Percentiles rank a stretch among this genome's conserved stretches.
These are phyloP conservation scores for Solea senegalensis DNA, from an alignment of 2,113 vertebrate genomes.

Conservation along the genomic window DNA sequence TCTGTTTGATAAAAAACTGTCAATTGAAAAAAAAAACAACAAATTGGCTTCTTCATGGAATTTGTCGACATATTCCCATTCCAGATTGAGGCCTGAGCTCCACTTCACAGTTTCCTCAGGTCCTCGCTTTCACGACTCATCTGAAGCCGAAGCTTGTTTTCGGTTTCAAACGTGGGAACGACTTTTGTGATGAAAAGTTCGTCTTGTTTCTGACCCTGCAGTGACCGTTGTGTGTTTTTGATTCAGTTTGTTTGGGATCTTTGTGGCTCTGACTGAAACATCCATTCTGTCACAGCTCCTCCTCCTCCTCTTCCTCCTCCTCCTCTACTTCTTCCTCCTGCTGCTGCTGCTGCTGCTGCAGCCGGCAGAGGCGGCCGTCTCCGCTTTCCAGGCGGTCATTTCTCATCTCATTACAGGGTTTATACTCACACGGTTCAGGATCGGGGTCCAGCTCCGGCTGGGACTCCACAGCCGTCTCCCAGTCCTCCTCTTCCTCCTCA, in stretches of 20 bases:
- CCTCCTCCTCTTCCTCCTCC: background rate
- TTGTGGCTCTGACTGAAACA: background rate
- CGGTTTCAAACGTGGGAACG: background rate
- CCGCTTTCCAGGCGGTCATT: background rate
- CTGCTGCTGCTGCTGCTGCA: background rate
- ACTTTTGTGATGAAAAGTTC: background rate
- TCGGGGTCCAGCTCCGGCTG: conserved; percentile 50
- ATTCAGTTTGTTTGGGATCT: background rate
- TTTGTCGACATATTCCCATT: background rate
- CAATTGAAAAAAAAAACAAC: background rate
- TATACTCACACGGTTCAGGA: background rate
- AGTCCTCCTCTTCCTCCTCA: conserved; percentile 63
- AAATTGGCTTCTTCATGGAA: no score
- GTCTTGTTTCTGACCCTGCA: conserved; percentile 39
- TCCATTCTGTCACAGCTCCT: background rate
- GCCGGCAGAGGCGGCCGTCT: background rate
- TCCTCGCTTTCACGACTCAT: background rate
- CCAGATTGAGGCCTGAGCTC: background rate
- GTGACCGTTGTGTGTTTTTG: conserved; percentile 1
- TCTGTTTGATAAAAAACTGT: background rate
- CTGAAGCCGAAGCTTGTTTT: no score
- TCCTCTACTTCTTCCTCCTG: background rate
- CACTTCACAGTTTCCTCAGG: background rate
- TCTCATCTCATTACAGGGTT: conserved; percentile 3
- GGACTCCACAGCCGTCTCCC: conserved; percentile 72